Conservation (phyloP, 2,113 vertebrate species). For the Datnioides undecimradiatus region DNA sequence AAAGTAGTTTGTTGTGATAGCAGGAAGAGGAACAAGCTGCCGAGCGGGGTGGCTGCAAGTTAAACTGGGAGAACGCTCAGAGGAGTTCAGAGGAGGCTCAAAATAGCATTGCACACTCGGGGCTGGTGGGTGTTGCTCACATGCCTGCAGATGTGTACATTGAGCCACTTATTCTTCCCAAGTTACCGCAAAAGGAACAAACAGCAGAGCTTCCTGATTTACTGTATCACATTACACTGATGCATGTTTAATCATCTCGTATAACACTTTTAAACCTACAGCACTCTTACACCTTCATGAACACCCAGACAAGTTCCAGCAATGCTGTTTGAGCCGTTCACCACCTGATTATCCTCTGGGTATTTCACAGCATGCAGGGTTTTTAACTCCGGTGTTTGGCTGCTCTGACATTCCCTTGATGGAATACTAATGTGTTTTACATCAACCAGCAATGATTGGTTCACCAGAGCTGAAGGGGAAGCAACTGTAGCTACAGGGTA, state of each 20-base stretch:
- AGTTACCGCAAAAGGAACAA: conserved; percentile 18
- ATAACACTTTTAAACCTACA: neutral
- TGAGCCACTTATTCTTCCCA: conserved; percentile 34
- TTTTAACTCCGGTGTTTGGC: too few relatives aligned
- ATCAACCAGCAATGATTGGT: too few relatives aligned
- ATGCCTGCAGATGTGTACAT: conserved; percentile 55
- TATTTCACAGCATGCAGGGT: too few relatives aligned
- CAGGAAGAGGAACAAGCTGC: conserved; percentile 64
- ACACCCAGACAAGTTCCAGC: too few relatives aligned
- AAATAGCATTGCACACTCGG: conserved; percentile 60
- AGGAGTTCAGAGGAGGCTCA: conserved; percentile 49
- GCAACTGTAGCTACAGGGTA: too few relatives aligned
- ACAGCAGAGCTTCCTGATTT: conserved; percentile 10
- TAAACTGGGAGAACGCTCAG: conserved; percentile 33
- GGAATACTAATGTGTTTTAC: too few relatives aligned
- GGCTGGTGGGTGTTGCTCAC: conserved; percentile 47
- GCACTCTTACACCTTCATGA: too few relatives aligned
- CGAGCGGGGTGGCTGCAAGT: conserved; percentile 48
- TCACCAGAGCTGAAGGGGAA: too few relatives aligned
- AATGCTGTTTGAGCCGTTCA: too few relatives aligned
- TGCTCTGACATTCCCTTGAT: too few relatives aligned
- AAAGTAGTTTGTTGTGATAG: conserved; percentile 72
- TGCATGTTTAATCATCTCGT: neutral
- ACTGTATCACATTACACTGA: neutral
- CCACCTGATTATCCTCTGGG: too few relatives aligned